Base-by-base conservation (phyloP, 2,888 invertebrate species). In the Lochmaea capreae region DNA sequence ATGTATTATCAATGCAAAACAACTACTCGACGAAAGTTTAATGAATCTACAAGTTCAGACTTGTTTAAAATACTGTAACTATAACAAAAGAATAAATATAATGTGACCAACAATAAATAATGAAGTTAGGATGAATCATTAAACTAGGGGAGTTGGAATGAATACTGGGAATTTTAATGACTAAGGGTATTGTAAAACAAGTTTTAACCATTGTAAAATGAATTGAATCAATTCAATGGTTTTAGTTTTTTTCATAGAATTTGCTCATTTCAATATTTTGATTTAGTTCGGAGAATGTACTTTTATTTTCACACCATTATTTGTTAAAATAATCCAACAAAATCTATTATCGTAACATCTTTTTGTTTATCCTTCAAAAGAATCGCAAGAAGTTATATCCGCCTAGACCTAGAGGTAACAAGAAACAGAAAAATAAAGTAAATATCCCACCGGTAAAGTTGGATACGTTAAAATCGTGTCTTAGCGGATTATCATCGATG, bases 311-410 rank as follows among this genome's bases (percentile, higher is more conserved):
- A 12, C 12, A 46, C 14, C 5, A 4, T 46, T 12, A 14, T 46
- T 46, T 46, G 5, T 14, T 46, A 14, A 46, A 39, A 39, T 39
- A 39, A 8, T 39, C 33, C 33, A 39, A 33, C 5, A 33, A 33
- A 4, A 5, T 16, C 1, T 8, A 18, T 16, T 10, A 10, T 10
- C 18, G 8, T 54, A 54, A 54, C 16, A 18, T 18, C 10, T 3
- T 18, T 54, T 54, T 16, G 26, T 49, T 65, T 49, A 12, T 61
- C 79, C 76, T 77, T 78, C 73, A 74, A 77, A 88, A 93, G 93
- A 90, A 90, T 80, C 90, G 92, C 83, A 93, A 92, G 86, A 90
- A 88, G 81, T 90, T 91, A 84, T 92, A 92, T 87, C 93, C 93
- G 43, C 92, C 92, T 67, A 88, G 92, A 69, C 92, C 93, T 86